Base-by-base conservation (phyloP, 2,797 vertebrate species). In the Onychomys torridus region DNA sequence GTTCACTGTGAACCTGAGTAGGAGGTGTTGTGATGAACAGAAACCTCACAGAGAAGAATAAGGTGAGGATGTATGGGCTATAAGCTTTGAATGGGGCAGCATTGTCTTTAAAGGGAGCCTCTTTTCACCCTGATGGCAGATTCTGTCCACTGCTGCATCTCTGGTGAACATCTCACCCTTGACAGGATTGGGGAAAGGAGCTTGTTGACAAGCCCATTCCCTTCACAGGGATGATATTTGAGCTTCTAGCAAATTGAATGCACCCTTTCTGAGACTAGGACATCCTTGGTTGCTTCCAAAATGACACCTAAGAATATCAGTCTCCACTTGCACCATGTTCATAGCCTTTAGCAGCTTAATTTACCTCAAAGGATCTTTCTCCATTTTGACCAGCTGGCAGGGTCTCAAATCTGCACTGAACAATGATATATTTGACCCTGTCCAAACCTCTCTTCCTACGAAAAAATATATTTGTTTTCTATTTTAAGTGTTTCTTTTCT, bases 281-380 rank as follows among this genome's bases (percentile, higher is more conserved):
- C 65, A 2, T 89, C 90, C 43, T 88, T 75, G 82, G 82, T n/a
- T n/a, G 27, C 59, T 91, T 87, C 93, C 78, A 95, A 93, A 97
- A 49, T 16, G 49, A 49, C 21, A 52, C 61, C 67, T 10, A 21
- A 61, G 77, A 81, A 78, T 37, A 67, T 55, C 88, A 83, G 1
- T 40, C 32, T 75, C 19, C 0, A 49, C 89, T 88, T 79, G 65
- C 34, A 83, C 93, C 57, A 52, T 65, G 61, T 82, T n/a, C 21
- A 69, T 29, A 73, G 59, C 34, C 76, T 34, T 93, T 76, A 52
- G 11, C 40, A 85, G 29, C 77, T 90, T 91, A 69, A 59, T 46
- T 91, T 46, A 79, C 55, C 27, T 90, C 63, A 89, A 40, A 93
- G 75, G 49, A 23, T 82, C 52, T 79, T 86, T 90, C 84, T 57